Evolutionary conservation across 2,797 vertebrate genomes (phyloP).

Genomic region (Propithecus deckenii): DNA sequence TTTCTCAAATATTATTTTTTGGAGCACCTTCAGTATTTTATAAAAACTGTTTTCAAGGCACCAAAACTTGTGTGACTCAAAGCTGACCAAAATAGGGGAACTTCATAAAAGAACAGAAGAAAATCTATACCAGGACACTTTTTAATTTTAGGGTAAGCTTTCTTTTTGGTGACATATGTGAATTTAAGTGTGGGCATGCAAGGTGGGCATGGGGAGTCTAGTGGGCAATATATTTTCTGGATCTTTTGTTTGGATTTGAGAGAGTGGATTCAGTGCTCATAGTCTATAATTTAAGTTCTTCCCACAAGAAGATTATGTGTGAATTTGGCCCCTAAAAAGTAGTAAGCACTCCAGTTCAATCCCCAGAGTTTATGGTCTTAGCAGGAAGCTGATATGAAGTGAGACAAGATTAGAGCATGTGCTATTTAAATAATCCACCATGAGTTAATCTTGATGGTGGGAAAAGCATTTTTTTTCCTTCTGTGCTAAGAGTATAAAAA

Average conservation of each 20-base stretch:
- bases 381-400: background rate
- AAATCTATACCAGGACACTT: background rate
- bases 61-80: background rate
- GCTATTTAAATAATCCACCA: background rate
- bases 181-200: background rate
- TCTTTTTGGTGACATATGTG: background rate
- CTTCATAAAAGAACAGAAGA: background rate
- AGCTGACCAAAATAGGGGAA: background rate
- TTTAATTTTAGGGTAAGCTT: background rate
- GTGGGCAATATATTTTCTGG: background rate
- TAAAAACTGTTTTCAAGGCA: background rate
- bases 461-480: constrained; percentile 21
- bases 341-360: background rate
- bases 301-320: background rate
- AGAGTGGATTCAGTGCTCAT: background rate
- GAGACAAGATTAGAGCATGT: background rate
- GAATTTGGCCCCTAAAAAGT: background rate
- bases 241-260: background rate
- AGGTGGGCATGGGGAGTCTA: background rate
- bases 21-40: background rate
- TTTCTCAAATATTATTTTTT: background rate
- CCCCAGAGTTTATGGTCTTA: background rate
- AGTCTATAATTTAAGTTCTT: background rate
- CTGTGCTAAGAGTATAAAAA: background rate
- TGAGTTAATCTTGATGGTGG: background rate